A percentile compares a stretch with the other conserved stretches of the same genome.
These are phyloP conservation scores for Drosophila melanica DNA, from an alignment of 1,140 invertebrate species.

Conservation along the genomic window DNA sequence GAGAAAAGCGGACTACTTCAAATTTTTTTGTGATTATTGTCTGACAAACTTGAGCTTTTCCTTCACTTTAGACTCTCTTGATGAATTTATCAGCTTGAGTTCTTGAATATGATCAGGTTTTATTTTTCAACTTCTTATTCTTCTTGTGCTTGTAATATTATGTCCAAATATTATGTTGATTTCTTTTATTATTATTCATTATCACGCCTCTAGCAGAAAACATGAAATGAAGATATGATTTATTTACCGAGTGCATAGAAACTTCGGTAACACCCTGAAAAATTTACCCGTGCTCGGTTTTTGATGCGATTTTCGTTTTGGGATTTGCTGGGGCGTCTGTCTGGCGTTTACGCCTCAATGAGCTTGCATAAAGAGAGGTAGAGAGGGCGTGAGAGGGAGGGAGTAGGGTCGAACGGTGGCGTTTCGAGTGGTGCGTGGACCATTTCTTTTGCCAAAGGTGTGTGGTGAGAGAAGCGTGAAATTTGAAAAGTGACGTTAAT, in stretches of 20 bases:
- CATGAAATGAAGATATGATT: not conserved
- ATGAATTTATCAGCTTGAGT: too few species aligned
- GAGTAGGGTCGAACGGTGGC: conserved; percentile 24
- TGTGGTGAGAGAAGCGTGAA: conserved; percentile 58
- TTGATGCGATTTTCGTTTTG: conserved; percentile 35
- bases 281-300: conserved; percentile 24
- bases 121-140: too few species aligned
- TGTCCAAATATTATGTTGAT: too few species aligned
- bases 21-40: too few species aligned
- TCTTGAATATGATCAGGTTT: too few species aligned
- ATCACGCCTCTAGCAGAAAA: too few species aligned
- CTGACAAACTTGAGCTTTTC: too few species aligned
- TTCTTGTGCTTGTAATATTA: too few species aligned
- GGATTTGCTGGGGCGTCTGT: conserved; percentile 27
- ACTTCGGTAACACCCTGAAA: conserved; percentile 2
- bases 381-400: not conserved
- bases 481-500: conserved; percentile 78
- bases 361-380: conserved; percentile 20
- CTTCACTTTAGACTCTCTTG: too few species aligned
- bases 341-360: conserved; percentile 56
- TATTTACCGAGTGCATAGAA: not conserved
- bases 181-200: too few species aligned
- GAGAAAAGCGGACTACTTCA: too few species aligned
- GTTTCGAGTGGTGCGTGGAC: not conserved
- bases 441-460: conserved; percentile 16